Evolutionary conservation across 2,888 invertebrate species (phyloP).

Genomic region (Carpatolechia fugitivella): DNA sequence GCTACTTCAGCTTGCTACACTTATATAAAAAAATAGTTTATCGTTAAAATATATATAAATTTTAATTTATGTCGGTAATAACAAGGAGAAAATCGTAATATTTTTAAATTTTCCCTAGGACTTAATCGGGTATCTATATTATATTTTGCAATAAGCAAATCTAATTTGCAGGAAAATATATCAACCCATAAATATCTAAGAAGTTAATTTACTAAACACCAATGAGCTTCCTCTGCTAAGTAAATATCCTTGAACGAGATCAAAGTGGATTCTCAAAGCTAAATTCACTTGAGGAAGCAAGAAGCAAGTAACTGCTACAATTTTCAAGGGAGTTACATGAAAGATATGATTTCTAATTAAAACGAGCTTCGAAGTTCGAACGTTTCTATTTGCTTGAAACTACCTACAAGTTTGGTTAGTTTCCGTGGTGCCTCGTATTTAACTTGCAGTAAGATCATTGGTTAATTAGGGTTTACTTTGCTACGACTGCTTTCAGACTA

Average conservation of each 20-base stretch:
- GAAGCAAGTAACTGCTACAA: neutral
- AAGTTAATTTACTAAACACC: neutral
- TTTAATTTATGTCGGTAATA: no score
- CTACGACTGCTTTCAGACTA: no score
- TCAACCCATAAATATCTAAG: neutral
- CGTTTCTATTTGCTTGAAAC: neutral
- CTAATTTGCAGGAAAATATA: neutral
- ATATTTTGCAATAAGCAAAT: no score
- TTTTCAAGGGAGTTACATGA: neutral
- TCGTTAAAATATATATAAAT: no score
- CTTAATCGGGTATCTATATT: no score
- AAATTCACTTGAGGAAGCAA: slow-evolving; percentile 1
- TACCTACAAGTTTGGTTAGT: neutral
- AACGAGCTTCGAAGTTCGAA: slow-evolving; percentile 3
- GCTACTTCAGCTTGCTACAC: no score
- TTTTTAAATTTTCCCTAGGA: no score
- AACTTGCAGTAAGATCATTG: neutral
- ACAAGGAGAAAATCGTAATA: no score
- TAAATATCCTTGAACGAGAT: slow-evolving; percentile 54
- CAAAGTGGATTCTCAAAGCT: slow-evolving; percentile 14
- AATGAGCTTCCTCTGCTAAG: slow-evolving; percentile 7
- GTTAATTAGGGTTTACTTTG: neutral
- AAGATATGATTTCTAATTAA: slow-evolving; percentile 9
- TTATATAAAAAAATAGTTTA: no score
- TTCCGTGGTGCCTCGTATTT: neutral